A percentile compares a stretch with the other conserved stretches of the same genome.
Conservation (phyloP, 2,888 invertebrate species). For the Epirrhoe alternata region DNA sequence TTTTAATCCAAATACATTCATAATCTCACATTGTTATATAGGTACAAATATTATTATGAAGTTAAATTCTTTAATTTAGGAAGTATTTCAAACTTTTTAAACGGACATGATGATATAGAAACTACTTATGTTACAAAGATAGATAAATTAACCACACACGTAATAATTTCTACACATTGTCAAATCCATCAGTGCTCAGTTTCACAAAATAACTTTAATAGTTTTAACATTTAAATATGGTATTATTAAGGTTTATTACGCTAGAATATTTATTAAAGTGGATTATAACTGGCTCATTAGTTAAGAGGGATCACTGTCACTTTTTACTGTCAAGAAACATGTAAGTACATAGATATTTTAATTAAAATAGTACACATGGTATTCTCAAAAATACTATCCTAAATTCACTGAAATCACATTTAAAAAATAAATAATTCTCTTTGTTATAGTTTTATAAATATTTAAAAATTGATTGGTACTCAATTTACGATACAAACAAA, state of each 20-base stretch:
- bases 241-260: neutral
- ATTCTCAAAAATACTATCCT: slow-evolving; percentile 18
- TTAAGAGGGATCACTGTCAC: neutral
- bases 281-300: neutral
- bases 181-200: slow-evolving; percentile 73
- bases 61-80: slow-evolving; percentile 24
- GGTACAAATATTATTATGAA: slow-evolving; percentile 44
- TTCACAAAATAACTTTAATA: slow-evolving; percentile 35
- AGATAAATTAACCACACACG: slow-evolving; percentile 39
- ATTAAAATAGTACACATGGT: slow-evolving; percentile 9
- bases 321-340: neutral
- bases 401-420: slow-evolving; percentile 14
- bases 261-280: neutral
- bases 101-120: slow-evolving; percentile 22
- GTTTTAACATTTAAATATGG: neutral
- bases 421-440: slow-evolving; percentile 5
- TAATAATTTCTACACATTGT: slow-evolving; percentile 54
- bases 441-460: neutral
- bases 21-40: slow-evolving; percentile 19
- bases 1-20: slow-evolving; percentile 25
- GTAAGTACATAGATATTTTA: neutral
- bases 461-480: neutral
- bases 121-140: slow-evolving; percentile 16
- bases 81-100: slow-evolving; percentile 13
- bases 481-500: neutral